A percentile compares a stretch with the other conserved stretches of the same genome.
These are phyloP conservation scores for Dynastes hyllus DNA, from an alignment of 2,888 invertebrate genomes.

Conservation along the genomic window DNA sequence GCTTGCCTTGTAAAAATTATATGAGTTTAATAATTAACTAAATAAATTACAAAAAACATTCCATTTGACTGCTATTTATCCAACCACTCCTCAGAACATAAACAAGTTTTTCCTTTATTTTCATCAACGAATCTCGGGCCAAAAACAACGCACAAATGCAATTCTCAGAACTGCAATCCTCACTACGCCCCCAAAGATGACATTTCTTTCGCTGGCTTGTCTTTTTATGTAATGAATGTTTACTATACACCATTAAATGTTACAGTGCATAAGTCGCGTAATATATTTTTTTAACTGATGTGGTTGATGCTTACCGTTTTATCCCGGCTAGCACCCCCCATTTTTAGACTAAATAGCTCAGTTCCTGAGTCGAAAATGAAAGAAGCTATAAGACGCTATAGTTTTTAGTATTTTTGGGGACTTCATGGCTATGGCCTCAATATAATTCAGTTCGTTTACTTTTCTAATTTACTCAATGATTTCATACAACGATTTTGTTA, in stretches of 20 bases:
- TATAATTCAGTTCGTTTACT: no score
- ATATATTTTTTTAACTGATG: not conserved
- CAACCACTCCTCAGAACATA: not conserved
- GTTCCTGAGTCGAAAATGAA: conserved; percentile 15
- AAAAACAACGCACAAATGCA: conserved; percentile 8
- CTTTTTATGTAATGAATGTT: not conserved
- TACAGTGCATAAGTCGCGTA: conserved; percentile 18
- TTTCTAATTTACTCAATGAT: no score
- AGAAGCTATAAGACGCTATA: not conserved
- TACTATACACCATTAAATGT: not conserved
- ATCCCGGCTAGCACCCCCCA: not conserved
- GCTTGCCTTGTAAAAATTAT: no score
- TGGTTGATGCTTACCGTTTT: not conserved
- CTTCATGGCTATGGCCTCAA: no score
- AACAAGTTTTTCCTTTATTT: conserved; percentile 13
- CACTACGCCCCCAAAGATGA: conserved; percentile 7
- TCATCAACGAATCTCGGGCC: no score
- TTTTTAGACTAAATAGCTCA: not conserved
- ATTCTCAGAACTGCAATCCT: conserved; percentile 17
- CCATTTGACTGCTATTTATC: no score
- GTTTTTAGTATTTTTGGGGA: no score
- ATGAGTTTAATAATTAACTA: no score
- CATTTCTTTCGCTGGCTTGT: conserved; percentile 7
- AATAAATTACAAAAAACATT: no score
- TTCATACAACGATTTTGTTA: no score